Evolutionary conservation across 2,888 invertebrate genomes (phyloP).

Genomic region (Cosmorhoe ocellata): DNA sequence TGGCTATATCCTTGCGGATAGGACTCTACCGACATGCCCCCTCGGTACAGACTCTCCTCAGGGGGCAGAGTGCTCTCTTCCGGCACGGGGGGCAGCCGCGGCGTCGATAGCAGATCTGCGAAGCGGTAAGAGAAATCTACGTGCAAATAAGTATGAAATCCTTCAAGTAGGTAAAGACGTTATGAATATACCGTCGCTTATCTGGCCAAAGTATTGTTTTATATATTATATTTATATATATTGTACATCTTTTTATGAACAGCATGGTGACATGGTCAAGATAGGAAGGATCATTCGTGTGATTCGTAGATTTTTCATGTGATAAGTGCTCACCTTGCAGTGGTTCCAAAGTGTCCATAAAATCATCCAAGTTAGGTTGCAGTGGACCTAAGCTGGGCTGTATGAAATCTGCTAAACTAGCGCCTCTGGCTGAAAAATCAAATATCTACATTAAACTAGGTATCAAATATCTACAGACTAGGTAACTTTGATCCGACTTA

Average conservation of each 20-base stretch:
- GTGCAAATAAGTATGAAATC: constrained; percentile 9
- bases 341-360: constrained; percentile 95
- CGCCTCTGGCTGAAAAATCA: constrained; percentile 87
- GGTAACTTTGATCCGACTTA: too few species aligned
- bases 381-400: constrained; percentile 98
- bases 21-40: constrained; percentile 69
- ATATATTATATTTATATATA: too few species aligned
- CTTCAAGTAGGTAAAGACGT: background rate
- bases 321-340: constrained; percentile 84
- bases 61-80: constrained; percentile 78
- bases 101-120: constrained; percentile 64
- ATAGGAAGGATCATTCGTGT: too few species aligned
- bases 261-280: too few species aligned
- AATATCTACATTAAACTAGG: too few species aligned
- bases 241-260: background rate
- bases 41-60: constrained; percentile 79
- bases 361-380: constrained; percentile 98
- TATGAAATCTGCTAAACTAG: constrained; percentile 96
- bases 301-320: too few species aligned
- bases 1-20: constrained; percentile 63
- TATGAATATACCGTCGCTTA: too few species aligned
- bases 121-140: constrained; percentile 24
- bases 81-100: constrained; percentile 83
- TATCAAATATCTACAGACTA: too few species aligned
- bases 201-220: too few species aligned